Base-by-base conservation (phyloP, 2,113 vertebrate species). In the Rhea pennata region DNA sequence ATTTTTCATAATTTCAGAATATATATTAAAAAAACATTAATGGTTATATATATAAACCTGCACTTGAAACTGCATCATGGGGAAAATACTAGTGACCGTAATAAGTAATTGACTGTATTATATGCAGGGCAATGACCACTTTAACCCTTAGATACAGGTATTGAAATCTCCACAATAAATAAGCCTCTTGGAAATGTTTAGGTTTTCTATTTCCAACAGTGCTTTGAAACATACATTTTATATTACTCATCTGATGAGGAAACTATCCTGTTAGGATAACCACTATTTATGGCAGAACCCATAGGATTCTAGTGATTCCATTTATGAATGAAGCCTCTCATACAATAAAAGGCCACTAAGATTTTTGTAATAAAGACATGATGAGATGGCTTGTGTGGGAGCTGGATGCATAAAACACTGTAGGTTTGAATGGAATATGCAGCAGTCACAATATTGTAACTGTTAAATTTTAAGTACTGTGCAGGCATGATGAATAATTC, bases 221-320 rank as follows among this genome's bases (percentile, higher is more conserved):
- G 17, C 59, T 75, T 50, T 70, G 61, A 36, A 73, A 51, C 2
- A 17, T 1, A 17, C 6, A 19, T 80, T 93, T 77, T 39, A 5
- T 29, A 10, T 42, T 12, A 12, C 7, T 79, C 2, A 16, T 40
- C 36, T 56, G 39, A 33, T 17, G 56, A 90, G 85, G 24, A 5
- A 51, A 23, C 50, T 84, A 88, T 93, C 92, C 87, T 91, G 71
- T 83, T 64, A 84, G 95, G 95, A 95, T 92, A 75, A 83, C 15
- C 67, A 58, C 22, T 12, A 33, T 54, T 71, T 84, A n/a, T 23
- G 64, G 83, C 88, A 92, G 90, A 96, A 95, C 79, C 93, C 90
- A 90, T 23, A 67, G 94, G 95, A 40, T 93, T 93, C 91, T 74
- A 70, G 84, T 12, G 50, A 79, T 17, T 78, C 80, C 39, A 40